A percentile compares a stretch with the other conserved stretches of the same genome.
Evolutionary conservation across 2,888 invertebrate genomes (phyloP).

Genomic region (Drosophila sordidapex): DNA sequence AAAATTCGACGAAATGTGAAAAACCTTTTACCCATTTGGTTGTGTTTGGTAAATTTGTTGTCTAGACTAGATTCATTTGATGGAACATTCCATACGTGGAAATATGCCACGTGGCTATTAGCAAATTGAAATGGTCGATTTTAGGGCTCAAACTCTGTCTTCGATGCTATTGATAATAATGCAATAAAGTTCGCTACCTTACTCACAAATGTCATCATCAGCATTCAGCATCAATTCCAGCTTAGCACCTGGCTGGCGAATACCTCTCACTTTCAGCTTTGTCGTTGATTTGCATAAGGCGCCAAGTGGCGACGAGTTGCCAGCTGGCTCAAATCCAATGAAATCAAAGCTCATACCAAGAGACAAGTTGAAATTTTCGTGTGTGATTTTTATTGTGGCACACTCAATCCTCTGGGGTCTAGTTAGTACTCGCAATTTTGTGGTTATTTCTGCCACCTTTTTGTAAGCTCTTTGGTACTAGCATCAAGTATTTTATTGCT

Average conservation of each 20-base stretch:
- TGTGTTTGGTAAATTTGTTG: constrained; percentile 65
- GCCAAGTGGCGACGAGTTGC: constrained; percentile 31
- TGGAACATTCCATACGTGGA: constrained; percentile 53
- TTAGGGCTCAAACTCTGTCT: constrained; percentile 28
- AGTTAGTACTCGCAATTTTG: constrained; percentile 57
- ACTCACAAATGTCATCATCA: constrained; percentile 54
- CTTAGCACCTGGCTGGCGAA: constrained; percentile 45
- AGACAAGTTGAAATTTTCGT: constrained; percentile 47
- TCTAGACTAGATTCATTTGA: constrained; percentile 57
- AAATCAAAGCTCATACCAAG: constrained; percentile 55
- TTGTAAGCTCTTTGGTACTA: constrained; percentile 9
- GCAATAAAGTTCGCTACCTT: constrained; percentile 32
- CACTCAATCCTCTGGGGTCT: constrained; percentile 61
- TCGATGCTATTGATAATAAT: constrained; percentile 11
- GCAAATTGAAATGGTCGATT: constrained; percentile 68
- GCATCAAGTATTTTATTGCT: constrained; percentile 22
- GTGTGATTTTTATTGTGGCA: constrained; percentile 57
- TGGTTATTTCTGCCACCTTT: constrained; percentile 15
- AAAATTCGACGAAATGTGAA: constrained; percentile 37
- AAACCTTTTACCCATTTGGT: constrained; percentile 60
- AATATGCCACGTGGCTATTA: constrained; percentile 73
- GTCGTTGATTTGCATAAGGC: constrained; percentile 64
- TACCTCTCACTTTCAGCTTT: constrained; percentile 34
- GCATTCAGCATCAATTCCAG: constrained; percentile 38
- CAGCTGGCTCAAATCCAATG: constrained; percentile 47